Evolutionary conservation across 2,113 vertebrate genomes (phyloP).

Genomic region (Halichoerus grypus): DNA sequence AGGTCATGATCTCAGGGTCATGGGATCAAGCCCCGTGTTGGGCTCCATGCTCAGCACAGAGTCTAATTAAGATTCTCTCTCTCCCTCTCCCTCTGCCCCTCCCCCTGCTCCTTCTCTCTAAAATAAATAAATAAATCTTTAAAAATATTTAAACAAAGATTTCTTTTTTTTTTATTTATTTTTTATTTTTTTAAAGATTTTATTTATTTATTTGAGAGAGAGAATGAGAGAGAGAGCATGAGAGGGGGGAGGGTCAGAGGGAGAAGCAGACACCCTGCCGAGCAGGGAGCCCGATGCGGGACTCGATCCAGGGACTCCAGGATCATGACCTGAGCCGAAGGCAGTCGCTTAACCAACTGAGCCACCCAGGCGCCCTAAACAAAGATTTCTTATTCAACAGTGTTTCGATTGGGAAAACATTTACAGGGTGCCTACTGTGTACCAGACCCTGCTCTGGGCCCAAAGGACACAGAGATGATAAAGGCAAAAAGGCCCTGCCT

Average conservation of each 20-base stretch:
- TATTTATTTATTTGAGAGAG: no score
- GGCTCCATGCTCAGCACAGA: background rate
- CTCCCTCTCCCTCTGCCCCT: no score
- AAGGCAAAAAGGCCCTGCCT: background rate
- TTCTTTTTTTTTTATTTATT: no score
- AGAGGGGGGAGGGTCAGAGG: no score
- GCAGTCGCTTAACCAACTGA: no score
- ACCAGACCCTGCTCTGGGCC: background rate
- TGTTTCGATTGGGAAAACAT: background rate
- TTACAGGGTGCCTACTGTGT: background rate
- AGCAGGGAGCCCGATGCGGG: no score
- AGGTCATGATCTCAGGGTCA: background rate
- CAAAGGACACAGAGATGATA: background rate
- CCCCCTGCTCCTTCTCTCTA: background rate
- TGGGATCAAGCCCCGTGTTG: background rate
- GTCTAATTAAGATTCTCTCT: background rate
- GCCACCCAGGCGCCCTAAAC: no score
- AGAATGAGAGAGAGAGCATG: no score
- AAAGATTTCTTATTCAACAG: background rate
- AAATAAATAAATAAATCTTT: background rate
- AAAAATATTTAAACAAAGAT: background rate
- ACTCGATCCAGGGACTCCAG: no score
- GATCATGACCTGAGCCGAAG: no score
- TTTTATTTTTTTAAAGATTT: no score
- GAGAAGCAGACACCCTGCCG: no score